These are phyloP conservation scores for Melanotaenia pygmaea DNA, from an alignment of 2,797 vertebrate species.

Conservation along the genomic window DNA sequence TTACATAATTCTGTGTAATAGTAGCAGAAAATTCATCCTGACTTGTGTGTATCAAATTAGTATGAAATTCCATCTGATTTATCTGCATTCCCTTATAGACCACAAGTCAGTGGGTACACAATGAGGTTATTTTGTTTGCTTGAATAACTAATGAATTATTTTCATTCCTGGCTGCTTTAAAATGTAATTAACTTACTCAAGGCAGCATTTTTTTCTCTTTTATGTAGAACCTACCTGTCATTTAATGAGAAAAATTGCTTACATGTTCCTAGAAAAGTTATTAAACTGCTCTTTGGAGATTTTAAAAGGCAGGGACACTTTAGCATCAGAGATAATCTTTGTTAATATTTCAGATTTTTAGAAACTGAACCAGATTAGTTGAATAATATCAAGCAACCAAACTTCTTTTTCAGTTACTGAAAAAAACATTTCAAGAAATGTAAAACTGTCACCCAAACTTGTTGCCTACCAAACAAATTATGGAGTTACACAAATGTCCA, in stretches of 20 bases:
- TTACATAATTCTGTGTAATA: constrained; percentile 2
- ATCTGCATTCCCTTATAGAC: constrained; percentile 36
- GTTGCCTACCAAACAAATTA: neutral
- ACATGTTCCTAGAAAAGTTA: constrained; percentile 44
- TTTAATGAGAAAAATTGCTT: constrained; percentile 57
- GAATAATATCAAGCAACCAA: too few species aligned
- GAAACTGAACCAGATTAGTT: too few species aligned
- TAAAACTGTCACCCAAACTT: too few species aligned
- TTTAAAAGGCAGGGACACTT: constrained; percentile 21
- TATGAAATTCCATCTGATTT: constrained; percentile 8
- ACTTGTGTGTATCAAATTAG: neutral
- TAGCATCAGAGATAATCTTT: neutral
- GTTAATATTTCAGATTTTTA: too few species aligned
- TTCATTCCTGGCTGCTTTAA: constrained; percentile 53
- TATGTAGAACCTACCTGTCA: constrained; percentile 54
- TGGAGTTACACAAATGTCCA: neutral
- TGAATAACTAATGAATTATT: constrained; percentile 68
- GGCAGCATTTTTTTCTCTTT: constrained; percentile 40
- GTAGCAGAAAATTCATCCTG: neutral
- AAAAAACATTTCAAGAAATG: too few species aligned
- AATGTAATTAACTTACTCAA: constrained; percentile 57
- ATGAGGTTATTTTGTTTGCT: constrained; percentile 62
- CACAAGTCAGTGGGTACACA: constrained; percentile 25
- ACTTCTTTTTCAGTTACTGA: too few species aligned
- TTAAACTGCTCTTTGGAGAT: constrained; percentile 39